Base-by-base conservation (phyloP, 2,888 invertebrate genomes). In the Alcis repandata region DNA sequence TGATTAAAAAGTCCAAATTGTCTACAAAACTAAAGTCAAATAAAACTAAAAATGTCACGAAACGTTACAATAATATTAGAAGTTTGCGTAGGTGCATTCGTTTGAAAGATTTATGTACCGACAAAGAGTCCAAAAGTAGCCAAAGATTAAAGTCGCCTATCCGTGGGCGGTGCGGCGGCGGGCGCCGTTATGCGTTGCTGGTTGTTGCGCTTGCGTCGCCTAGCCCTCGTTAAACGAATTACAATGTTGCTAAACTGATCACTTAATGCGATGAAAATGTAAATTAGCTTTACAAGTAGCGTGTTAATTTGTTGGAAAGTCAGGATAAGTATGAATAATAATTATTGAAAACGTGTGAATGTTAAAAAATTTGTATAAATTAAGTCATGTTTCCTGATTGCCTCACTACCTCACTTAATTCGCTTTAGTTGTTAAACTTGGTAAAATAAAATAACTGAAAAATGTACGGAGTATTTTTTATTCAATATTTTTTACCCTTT, bases 121-220 rank as follows among this genome's bases (percentile, higher is more conserved):
- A 20, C 38, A 52, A 52, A 49, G 33, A 49, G 33, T 36, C 0
- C 27, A 27, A 2, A 27, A 27, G 27, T 27, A 27, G 27, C 27
- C 27, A 27, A 27, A 27, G 27, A 27, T 27, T 27, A 27, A 4
- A 27, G 27, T 6, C 38, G 52, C 38, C 38, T 52, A n/a, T 20
- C 6, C 20, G 13, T 45, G 3, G 19, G 13, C 11, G 20, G 3
- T 45, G n/a, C n/a, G 7, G 6, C 22, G 22, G 10, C 45, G 13
- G 22, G 27, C 68, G 69, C 65, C 65, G 68, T 49, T 71, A 67
- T 70, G 64, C 68, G 68, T 66, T 40, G 58, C 13, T 62, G 59
- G 67, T 64, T 38, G 56, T 10, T 62, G 54, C 69, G 64, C 65
- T 63, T 38, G 49, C 67, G 61, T 53, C n/a, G 58, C 36, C 48